Evolutionary conservation across 2,888 invertebrate species (phyloP).

Genomic region (Lasioglossum marginatum): DNA sequence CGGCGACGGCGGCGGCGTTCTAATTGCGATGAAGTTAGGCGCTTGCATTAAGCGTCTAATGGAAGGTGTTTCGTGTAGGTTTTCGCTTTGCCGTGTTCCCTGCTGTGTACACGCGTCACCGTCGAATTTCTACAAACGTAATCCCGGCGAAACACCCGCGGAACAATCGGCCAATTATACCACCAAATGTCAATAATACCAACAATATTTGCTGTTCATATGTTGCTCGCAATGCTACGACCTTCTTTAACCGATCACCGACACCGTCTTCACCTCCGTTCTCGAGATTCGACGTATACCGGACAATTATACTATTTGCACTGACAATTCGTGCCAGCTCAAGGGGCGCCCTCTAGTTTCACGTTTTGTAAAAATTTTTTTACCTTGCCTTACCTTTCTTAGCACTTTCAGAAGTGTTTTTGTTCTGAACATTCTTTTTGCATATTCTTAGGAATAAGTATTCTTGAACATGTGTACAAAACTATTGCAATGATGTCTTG

Average conservation of each 20-base stretch:
- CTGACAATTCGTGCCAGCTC: not conserved
- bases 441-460: no score
- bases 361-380: not conserved
- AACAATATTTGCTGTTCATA: no score
- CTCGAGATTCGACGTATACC: not conserved
- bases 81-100: constrained; percentile 45
- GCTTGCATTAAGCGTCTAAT: constrained; percentile 68
- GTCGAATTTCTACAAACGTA: constrained; percentile 37
- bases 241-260: not conserved
- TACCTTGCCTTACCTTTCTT: not conserved
- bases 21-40: constrained; percentile 70
- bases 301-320: not conserved
- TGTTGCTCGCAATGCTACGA: not conserved
- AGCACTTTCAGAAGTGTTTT: no score
- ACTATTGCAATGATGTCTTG: no score
- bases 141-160: constrained; percentile 23
- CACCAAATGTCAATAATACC: constrained; percentile 7
- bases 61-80: constrained; percentile 63
- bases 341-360: no score
- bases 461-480: no score
- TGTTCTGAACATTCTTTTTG: no score
- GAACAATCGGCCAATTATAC: constrained; percentile 27
- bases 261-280: not conserved
- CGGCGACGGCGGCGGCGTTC: constrained; percentile 23
- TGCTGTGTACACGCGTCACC: constrained; percentile 22